phyloP scores from a whole-genome alignment of 2,797 vertebrate species.

The Eulemur rubriventer region DNA sequence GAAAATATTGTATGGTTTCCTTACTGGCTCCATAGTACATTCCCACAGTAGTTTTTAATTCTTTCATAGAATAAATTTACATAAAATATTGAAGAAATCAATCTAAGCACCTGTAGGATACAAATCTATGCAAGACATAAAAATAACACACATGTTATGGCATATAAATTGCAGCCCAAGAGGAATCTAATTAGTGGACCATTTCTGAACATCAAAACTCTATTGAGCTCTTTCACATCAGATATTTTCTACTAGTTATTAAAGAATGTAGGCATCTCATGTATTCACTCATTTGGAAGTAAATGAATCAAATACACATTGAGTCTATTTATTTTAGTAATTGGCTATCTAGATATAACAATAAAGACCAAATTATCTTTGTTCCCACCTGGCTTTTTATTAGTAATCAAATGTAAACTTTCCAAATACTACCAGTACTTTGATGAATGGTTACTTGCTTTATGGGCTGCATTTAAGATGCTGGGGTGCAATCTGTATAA shows the following conservation, averaged over 20 bases:
- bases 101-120: background rate
- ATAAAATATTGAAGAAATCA: background rate
- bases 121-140: background rate
- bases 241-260: background rate
- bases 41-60: background rate
- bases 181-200: background rate
- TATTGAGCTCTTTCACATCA: background rate
- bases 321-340: constrained; percentile 56
- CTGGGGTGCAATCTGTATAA: constrained; percentile 79
- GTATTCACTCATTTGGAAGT: background rate
- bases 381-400: constrained; percentile 72
- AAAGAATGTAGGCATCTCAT: background rate
- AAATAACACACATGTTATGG: background rate
- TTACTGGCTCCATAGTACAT: background rate
- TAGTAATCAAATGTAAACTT: constrained; percentile 85
- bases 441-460: constrained; percentile 81
- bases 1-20: background rate
- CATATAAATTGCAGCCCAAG: background rate
- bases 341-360: constrained; percentile 65
- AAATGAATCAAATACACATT: background rate
- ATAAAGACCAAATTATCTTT: constrained; percentile 72
- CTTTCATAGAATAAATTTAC: background rate
- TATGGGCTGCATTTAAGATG: constrained; percentile 76
- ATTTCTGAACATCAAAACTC: background rate
- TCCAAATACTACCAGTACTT: constrained; percentile 70